Percentiles rank a stretch among this genome's conserved stretches.
phyloP scores from a whole-genome alignment of 2,888 invertebrate genomes.

The Hecatera dysodea region DNA sequence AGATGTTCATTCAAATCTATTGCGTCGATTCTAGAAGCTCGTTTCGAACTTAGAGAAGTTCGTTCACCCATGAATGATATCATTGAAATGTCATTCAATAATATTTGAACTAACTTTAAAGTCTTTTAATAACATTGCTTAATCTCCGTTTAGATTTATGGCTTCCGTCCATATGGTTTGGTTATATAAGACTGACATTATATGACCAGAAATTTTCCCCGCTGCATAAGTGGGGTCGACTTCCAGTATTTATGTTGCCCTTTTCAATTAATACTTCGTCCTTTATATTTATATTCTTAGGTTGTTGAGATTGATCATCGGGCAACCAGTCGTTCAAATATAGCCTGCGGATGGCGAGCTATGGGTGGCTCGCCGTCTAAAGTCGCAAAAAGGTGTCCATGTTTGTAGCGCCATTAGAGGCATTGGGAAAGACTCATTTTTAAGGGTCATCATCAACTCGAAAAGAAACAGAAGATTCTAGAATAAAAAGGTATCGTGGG shows the following conservation, averaged over 20 bases:
- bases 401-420: no score
- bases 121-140: constrained; percentile 31
- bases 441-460: background rate
- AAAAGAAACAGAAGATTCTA: background rate
- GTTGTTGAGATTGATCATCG: background rate
- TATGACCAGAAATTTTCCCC: no score
- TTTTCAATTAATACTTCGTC: no score
- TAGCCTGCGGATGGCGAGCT: no score
- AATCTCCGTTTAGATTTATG: constrained; percentile 51
- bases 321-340: no score
- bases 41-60: constrained; percentile 42
- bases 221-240: no score
- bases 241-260: no score
- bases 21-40: constrained; percentile 27
- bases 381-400: no score
- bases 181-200: background rate
- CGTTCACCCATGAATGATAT: constrained; percentile 63
- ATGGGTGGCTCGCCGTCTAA: no score
- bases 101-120: constrained; percentile 14
- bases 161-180: constrained; percentile 52
- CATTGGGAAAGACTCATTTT: background rate
- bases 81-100: constrained; percentile 55
- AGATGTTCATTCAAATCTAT: constrained; percentile 19
- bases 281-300: background rate
- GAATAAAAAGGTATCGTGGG: constrained; percentile 9